Evolutionary conservation across 2,888 invertebrate genomes (phyloP), one percentile per base, ranked within the genome.

Genomic region (Cataglyphis altisquamis): DNA sequence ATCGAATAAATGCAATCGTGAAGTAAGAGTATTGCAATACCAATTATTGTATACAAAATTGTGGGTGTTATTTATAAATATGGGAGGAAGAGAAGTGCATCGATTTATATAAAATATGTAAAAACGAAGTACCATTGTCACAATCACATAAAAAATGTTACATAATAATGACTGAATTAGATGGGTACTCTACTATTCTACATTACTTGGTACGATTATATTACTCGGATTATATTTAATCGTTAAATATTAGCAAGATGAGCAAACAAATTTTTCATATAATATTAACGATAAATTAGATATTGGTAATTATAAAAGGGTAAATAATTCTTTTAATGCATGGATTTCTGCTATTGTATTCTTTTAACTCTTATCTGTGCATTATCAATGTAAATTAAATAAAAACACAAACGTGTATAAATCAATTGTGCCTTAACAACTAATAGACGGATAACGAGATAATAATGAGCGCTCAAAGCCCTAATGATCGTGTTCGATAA

Each of bases 401-500:
- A 73, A 72, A 73, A n/a, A 60, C 41, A 32, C 32, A 72, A 29
- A 62, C n/a, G 8, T 41, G 18, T 18, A 68, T 18, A 68, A 78
- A 78, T 57, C 29, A 57, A 57, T 70, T 39, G 57, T 3, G 29
- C 15, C 18, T 55, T 55, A 39, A 48, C 48, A 2, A 67, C 3
- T 41, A 41, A 68, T 78, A 70, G 48, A 78, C 72, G 18, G 36
- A 25, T 72, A 70, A 78, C 60, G 29, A 60, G 45, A 21, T 21
- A 60, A 60, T 60, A 78, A 70, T 57, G 32, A 9, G 55, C 29
- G 55, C 39, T 25, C 25, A 18, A 3, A 29, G 15, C 32, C 41
- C 45, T 78, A 78, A 78, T 78, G 45, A 57, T 41, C 39, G 9
- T 15, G 36, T 10, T 55, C 29, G 29, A 67, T 77, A 67, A 77